Evolutionary conservation across 2,113 vertebrate genomes (phyloP).

Genomic region (Ophiodon elongatus): DNA sequence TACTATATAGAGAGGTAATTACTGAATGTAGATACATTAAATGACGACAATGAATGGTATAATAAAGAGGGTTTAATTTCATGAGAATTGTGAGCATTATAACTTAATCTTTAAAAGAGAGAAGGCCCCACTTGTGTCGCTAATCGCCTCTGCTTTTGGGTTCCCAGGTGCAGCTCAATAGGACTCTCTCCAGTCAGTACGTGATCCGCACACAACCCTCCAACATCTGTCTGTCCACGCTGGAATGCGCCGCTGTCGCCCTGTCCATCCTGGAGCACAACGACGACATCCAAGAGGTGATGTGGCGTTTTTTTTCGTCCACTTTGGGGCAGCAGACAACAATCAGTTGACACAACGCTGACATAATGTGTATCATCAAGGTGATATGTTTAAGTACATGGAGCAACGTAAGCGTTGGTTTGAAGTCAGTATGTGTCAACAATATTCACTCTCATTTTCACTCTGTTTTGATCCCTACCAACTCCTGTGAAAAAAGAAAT

Average conservation of each 20-base stretch:
- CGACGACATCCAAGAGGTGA: slow-evolving; percentile 91
- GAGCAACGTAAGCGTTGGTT: not conserved
- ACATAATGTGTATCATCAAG: not conserved
- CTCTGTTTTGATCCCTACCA: not conserved
- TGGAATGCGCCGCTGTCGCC: slow-evolving; percentile 94
- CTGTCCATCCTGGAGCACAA: slow-evolving; percentile 93
- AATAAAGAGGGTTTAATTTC: not conserved
- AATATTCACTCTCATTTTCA: not conserved
- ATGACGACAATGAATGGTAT: not conserved
- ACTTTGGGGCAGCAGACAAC: not conserved
- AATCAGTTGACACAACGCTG: not conserved
- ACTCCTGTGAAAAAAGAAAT: not conserved
- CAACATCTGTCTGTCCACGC: slow-evolving; percentile 94
- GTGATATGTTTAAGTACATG: not conserved
- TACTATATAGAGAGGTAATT: not conserved
- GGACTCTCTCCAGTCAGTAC: slow-evolving; percentile 92
- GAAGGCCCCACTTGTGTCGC: not conserved
- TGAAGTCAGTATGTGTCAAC: not conserved
- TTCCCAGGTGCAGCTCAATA: slow-evolving; percentile 92
- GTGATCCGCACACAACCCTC: slow-evolving; percentile 97
- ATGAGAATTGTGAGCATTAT: not conserved
- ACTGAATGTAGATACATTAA: not conserved
- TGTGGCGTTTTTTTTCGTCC: not conserved
- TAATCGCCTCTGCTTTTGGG: slow-evolving; percentile 21
- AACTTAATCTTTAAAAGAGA: not conserved